Percentiles rank a stretch among this genome's conserved stretches.
Conservation (phyloP, 2,797 vertebrate species). For the Tragopan temminckii region DNA sequence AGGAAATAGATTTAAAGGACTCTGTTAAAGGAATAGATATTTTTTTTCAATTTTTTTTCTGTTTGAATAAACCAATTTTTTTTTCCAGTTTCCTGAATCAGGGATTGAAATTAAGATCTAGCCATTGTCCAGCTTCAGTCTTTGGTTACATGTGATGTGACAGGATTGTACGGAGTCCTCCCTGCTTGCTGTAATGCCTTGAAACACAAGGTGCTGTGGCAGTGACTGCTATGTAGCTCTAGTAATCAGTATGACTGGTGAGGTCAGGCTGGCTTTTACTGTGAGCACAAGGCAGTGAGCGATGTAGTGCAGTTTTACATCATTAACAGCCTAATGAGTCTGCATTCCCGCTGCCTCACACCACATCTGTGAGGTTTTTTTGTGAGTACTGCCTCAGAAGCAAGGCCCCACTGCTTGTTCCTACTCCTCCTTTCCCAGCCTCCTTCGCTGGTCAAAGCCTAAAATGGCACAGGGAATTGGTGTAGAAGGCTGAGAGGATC, state of each 20-base stretch:
- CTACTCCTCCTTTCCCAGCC: background rate
- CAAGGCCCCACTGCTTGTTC: background rate
- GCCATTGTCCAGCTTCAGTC: background rate
- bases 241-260: background rate
- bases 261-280: background rate
- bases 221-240: background rate
- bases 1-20: no score
- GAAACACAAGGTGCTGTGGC: background rate
- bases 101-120: background rate
- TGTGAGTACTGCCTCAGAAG: background rate
- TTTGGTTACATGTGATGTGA: rapidly evolving
- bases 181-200: background rate
- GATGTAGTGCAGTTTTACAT: background rate
- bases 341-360: background rate
- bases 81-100: background rate
- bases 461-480: no score
- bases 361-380: background rate
- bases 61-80: background rate
- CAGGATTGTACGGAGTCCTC: no score
- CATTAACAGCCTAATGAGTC: rapidly evolving
- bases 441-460: background rate
- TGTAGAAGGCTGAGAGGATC: background rate
- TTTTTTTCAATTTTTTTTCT: no score
- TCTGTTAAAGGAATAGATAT: background rate
- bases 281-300: background rate